These are phyloP conservation scores for Heliconius himera DNA, from an alignment of 1,140 invertebrate genomes.

Conservation along the genomic window DNA sequence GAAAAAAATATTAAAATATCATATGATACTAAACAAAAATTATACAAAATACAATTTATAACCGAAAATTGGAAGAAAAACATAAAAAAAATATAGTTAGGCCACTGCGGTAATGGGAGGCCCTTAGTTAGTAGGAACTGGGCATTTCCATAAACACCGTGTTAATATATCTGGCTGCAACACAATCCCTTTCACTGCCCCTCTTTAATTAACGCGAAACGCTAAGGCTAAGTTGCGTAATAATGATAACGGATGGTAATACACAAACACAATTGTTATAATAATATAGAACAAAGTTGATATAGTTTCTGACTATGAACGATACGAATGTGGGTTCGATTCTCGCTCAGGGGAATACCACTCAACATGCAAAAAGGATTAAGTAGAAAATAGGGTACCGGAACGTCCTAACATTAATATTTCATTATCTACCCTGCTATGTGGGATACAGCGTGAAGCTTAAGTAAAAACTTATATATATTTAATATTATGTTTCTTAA, in stretches of 20 bases:
- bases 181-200: conserved; percentile 49
- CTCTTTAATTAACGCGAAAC: conserved; percentile 49
- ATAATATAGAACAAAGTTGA: no score
- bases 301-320: no score
- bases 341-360: no score
- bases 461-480: no score
- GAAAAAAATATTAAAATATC: not conserved
- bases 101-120: not conserved
- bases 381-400: no score
- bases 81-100: not conserved
- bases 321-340: no score
- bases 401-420: no score
- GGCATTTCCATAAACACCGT: conserved; percentile 43
- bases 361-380: no score
- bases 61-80: not conserved
- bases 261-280: conserved; percentile 8
- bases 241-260: conserved; percentile 24
- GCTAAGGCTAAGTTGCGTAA: conserved; percentile 34
- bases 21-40: not conserved
- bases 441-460: no score
- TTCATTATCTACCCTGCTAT: no score
- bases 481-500: no score
- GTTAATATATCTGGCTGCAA: conserved; percentile 31
- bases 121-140: conserved; percentile 13
- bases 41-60: not conserved